phyloP scores from a whole-genome alignment of 2,797 vertebrate genomes.

The Aphelocoma californica region DNA sequence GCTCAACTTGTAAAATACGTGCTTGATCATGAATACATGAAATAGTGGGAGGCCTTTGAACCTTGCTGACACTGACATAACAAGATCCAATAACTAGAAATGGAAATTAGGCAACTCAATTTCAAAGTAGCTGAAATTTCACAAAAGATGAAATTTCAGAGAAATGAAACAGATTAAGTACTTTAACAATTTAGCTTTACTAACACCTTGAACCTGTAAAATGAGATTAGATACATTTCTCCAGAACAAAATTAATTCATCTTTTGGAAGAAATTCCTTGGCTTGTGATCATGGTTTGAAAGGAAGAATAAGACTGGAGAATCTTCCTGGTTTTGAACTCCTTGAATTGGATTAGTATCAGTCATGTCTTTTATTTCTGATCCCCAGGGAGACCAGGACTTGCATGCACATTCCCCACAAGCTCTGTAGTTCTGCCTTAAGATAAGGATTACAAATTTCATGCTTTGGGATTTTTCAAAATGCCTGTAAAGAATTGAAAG shows the following conservation, averaged over 20 bases:
- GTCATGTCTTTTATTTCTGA: neutral
- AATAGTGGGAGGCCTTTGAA: constrained; percentile 50
- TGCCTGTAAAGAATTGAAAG: neutral
- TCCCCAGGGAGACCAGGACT: neutral
- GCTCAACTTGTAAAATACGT: neutral
- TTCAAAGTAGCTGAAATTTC: constrained; percentile 34
- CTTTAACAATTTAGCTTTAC: neutral
- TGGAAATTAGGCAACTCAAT: neutral
- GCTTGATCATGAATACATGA: constrained; percentile 34
- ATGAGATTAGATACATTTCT: neutral
- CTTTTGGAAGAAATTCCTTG: neutral
- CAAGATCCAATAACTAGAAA: constrained; percentile 11
- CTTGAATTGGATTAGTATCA: neutral
- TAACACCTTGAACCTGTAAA: neutral
- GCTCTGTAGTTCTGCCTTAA: neutral
- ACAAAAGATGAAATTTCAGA: constrained; percentile 11
- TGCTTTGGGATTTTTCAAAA: neutral
- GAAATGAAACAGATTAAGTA: neutral
- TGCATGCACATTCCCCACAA: neutral
- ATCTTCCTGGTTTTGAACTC: neutral
- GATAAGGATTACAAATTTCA: neutral
- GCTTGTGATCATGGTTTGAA: neutral
- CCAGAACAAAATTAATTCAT: neutral
- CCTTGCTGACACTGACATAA: constrained; percentile 49
- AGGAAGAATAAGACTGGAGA: neutral